These are phyloP conservation scores for Eunapius fragilis DNA, from an alignment of 37 sponge, comb jelly and placozoan genomes.

Conservation along the genomic window DNA sequence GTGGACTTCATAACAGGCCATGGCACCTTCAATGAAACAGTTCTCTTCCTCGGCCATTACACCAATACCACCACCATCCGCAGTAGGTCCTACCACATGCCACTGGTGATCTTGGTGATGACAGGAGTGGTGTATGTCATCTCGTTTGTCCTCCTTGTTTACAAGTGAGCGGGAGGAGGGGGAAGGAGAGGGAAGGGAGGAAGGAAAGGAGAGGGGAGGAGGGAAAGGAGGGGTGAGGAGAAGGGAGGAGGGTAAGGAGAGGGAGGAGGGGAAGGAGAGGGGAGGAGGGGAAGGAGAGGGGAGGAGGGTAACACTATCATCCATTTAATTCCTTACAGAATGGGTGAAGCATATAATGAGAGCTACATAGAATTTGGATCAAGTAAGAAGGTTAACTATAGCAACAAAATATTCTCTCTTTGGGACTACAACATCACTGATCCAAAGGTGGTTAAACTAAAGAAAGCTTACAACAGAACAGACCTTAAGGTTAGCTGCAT, in stretches of 20 bases:
- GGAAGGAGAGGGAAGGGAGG: neutral
- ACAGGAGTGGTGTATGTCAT: slow-evolving; percentile 47
- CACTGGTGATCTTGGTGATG: slow-evolving; percentile 61
- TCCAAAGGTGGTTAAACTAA: slow-evolving; percentile 61
- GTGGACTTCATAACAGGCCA: slow-evolving; percentile 68
- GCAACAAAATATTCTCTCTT: slow-evolving; percentile 83
- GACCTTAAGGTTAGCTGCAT: slow-evolving; percentile 74
- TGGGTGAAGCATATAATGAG: slow-evolving; percentile 79
- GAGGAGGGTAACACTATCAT: neutral
- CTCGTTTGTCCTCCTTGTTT: slow-evolving; percentile 51
- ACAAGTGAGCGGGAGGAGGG: slow-evolving; percentile 50
- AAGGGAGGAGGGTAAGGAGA: neutral
- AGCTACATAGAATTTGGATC: slow-evolving; percentile 44
- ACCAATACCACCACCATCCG: slow-evolving; percentile 27
- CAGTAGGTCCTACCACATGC: slow-evolving; percentile 36
- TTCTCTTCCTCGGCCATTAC: slow-evolving; percentile 77
- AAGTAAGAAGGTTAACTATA: slow-evolving; percentile 48
- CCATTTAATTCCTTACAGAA: slow-evolving; percentile 17
- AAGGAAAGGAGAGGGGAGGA: too few relatives aligned
- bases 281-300: neutral
- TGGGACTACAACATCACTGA: slow-evolving; percentile 93
- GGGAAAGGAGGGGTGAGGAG: slow-evolving; percentile 25
- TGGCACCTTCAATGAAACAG: slow-evolving; percentile 70
- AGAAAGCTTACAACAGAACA: slow-evolving; percentile 57
- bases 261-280: too few relatives aligned